phyloP scores from a whole-genome alignment of 2,888 invertebrate genomes.

The Clistopyga incitator region DNA sequence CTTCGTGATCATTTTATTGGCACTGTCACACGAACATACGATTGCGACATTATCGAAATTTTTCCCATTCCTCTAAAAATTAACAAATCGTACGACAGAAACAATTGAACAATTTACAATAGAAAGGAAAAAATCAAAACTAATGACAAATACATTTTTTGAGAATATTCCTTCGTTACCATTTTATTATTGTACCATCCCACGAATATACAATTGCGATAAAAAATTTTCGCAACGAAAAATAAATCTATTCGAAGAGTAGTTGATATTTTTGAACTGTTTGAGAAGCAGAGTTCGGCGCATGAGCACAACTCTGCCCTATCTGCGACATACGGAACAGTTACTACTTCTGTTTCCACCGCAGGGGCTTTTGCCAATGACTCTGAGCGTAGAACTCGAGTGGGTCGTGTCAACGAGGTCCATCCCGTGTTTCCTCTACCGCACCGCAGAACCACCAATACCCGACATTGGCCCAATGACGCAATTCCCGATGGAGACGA shows the following conservation, averaged over 20 bases:
- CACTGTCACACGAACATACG: too few relatives aligned
- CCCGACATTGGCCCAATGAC: constrained; percentile 51
- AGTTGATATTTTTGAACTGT: neutral
- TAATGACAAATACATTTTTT: too few relatives aligned
- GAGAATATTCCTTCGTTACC: too few relatives aligned
- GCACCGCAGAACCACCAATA: constrained; percentile 29
- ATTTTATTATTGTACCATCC: too few relatives aligned
- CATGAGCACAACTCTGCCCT: constrained; percentile 14
- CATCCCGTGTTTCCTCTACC: constrained; percentile 51
- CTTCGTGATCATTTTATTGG: too few relatives aligned
- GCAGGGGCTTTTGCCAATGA: neutral
- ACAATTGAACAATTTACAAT: too few relatives aligned
- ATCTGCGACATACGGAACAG: constrained; percentile 32
- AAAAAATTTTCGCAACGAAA: neutral
- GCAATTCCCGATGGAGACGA: constrained; percentile 53
- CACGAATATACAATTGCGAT: too few relatives aligned
- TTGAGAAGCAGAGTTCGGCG: neutral
- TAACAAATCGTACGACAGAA: too few relatives aligned
- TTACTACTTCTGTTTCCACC: constrained; percentile 9
- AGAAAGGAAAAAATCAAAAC: too few relatives aligned
- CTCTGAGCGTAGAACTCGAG: constrained; percentile 42
- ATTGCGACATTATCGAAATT: too few relatives aligned
- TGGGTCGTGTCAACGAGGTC: constrained; percentile 68
- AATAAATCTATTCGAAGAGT: neutral
- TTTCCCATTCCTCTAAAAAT: too few relatives aligned